Percentiles rank a stretch among this genome's conserved stretches.
These are phyloP conservation scores for Phenacoccus solenopsis DNA, from an alignment of 1,140 invertebrate species.

Conservation along the genomic window DNA sequence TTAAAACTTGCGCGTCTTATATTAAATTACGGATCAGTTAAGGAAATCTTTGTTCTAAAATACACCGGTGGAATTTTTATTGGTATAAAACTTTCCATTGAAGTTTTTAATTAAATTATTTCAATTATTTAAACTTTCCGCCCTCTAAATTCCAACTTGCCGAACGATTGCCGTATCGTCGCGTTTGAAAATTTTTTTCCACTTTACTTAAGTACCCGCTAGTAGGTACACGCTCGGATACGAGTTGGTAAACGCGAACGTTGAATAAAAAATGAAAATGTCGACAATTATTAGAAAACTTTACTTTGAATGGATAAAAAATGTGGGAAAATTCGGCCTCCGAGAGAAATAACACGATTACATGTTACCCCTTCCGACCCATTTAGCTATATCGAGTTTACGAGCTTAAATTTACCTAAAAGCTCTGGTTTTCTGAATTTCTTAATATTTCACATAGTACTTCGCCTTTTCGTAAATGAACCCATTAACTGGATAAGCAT, in stretches of 20 bases:
- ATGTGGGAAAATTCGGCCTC: not conserved
- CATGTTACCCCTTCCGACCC: not conserved
- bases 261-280: not conserved
- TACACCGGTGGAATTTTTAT: not conserved
- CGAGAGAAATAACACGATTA: not conserved
- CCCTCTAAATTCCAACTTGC: too few species aligned
- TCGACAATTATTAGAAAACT: not conserved
- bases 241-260: not conserved
- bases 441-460: not conserved
- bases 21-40: not conserved
- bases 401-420: not conserved
- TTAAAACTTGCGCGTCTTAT: too few species aligned
- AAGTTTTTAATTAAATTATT: slow-evolving; percentile 4
- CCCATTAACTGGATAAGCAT: not conserved
- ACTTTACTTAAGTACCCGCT: too few species aligned
- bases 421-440: not conserved
- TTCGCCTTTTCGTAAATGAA: not conserved
- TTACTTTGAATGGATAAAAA: not conserved
- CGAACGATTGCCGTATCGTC: not conserved
- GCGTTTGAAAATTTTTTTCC: not conserved
- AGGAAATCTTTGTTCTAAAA: not conserved
- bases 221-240: not conserved
- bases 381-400: not conserved
- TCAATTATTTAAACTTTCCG: not conserved
- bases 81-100: not conserved